Percentiles rank a stretch among this genome's conserved stretches.
Conservation (phyloP, 2,888 invertebrate genomes). For the Eupithecia exiguata region DNA sequence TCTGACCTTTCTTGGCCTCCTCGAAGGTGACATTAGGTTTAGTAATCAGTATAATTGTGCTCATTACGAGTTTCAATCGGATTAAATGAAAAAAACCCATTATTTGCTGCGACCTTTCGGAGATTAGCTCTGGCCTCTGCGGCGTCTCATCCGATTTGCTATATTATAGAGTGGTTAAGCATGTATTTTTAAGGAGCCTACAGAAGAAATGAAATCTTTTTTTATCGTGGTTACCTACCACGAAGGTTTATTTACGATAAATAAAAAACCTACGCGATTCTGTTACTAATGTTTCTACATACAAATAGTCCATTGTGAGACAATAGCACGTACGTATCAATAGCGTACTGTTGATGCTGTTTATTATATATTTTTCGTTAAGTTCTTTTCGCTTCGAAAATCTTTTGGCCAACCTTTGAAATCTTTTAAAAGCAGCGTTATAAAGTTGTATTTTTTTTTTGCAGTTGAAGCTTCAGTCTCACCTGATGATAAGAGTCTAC, state of each 20-base stretch:
- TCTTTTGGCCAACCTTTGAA: background rate
- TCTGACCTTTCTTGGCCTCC: constrained; percentile 12
- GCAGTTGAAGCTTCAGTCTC: background rate
- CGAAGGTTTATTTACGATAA: background rate
- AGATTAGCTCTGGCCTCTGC: constrained; percentile 33
- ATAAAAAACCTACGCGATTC: background rate
- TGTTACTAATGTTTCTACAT: background rate
- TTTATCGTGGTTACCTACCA: background rate
- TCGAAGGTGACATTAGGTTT: constrained; percentile 43
- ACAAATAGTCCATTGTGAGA: background rate
- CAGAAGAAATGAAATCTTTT: background rate
- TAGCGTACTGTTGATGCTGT: background rate
- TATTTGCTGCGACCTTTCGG: constrained; percentile 46
- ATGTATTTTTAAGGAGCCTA: background rate
- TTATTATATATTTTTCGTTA: background rate
- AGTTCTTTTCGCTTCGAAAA: background rate
- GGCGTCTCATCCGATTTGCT: constrained; percentile 1
- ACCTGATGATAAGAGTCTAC: no score
- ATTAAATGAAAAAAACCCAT: constrained; percentile 54
- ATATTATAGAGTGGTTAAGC: background rate
- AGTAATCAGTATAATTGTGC: constrained; percentile 66
- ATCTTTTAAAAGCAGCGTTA: background rate
- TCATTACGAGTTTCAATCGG: constrained; percentile 59
- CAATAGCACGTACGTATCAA: background rate
- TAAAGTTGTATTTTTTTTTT: background rate